These are phyloP conservation scores for Drosophila takahashii DNA, from an alignment of 1,140 invertebrate genomes.

Conservation along the genomic window DNA sequence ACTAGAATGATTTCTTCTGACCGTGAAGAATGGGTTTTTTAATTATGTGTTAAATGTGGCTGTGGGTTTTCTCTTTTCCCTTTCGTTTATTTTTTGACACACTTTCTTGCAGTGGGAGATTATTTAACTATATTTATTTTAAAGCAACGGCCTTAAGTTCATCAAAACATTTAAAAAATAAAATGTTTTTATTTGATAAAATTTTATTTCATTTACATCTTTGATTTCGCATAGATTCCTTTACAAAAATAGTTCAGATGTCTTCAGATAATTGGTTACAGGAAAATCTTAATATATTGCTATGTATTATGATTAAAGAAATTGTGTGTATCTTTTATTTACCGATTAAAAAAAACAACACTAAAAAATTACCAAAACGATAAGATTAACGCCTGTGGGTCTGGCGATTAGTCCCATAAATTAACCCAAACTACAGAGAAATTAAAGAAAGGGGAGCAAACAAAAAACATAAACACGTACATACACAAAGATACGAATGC, in stretches of 20 bases:
- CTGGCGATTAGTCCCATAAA: conserved; percentile 28
- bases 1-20: conserved; percentile 22
- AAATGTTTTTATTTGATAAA: neutral
- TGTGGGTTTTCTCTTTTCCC: conserved; percentile 8
- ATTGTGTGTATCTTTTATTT: too few species aligned
- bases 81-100: conserved; percentile 16
- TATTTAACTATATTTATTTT: neutral
- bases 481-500: conserved; percentile 15
- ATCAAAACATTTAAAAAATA: neutral
- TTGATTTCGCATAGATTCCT: too few species aligned
- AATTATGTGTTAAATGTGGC: conserved; percentile 62
- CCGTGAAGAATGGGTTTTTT: conserved; percentile 34
- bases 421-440: conserved; percentile 18
- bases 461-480: conserved; percentile 23
- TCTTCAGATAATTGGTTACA: too few species aligned
- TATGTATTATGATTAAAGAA: too few species aligned
- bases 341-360: conserved; percentile 2
- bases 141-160: neutral
- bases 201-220: too few species aligned
- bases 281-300: too few species aligned
- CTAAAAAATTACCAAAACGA: neutral
- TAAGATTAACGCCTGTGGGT: conserved; percentile 18
- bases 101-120: conserved; percentile 6
- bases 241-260: too few species aligned
- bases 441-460: conserved; percentile 2